Conservation (phyloP, 2,888 invertebrate genomes). For the Athalia rosae region DNA sequence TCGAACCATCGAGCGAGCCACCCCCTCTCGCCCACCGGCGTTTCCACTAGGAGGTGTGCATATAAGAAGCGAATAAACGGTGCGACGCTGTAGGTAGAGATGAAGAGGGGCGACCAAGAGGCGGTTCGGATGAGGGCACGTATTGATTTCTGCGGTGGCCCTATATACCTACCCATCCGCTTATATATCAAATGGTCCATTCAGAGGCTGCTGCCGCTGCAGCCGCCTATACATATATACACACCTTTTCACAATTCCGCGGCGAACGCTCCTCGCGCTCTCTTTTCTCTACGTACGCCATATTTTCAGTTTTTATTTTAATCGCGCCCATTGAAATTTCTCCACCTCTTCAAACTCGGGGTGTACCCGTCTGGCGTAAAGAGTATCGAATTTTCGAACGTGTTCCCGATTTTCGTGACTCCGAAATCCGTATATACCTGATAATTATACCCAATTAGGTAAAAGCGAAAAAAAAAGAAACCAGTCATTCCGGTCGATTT, state of each 20-base stretch:
- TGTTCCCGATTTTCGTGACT: not conserved
- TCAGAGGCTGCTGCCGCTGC: conserved; percentile 49
- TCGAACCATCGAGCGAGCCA: conserved; percentile 27
- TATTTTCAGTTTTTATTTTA: conserved; percentile 6
- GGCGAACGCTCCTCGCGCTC: not conserved
- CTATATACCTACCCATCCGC: conserved; percentile 27
- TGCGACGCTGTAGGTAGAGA: conserved; percentile 23
- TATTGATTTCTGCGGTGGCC: conserved; percentile 45
- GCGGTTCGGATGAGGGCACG: conserved; percentile 42
- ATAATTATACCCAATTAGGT: no score
- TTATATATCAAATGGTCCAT: conserved; percentile 43
- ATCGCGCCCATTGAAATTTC: not conserved
- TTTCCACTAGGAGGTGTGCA: conserved; percentile 15
- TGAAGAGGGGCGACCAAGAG: conserved; percentile 39
- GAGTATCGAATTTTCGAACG: not conserved
- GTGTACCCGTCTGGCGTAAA: not conserved
- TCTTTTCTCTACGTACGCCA: not conserved
- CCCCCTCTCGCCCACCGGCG: not conserved
- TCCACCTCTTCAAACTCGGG: not conserved
- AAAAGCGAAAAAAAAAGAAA: no score
- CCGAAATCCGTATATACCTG: not conserved
- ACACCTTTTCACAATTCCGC: conserved; percentile 25
- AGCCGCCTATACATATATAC: conserved; percentile 10
- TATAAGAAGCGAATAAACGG: not conserved
- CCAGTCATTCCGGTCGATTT: not conserved